phyloP scores from a whole-genome alignment of 2,113 vertebrate genomes.

The Lanius collurio region DNA sequence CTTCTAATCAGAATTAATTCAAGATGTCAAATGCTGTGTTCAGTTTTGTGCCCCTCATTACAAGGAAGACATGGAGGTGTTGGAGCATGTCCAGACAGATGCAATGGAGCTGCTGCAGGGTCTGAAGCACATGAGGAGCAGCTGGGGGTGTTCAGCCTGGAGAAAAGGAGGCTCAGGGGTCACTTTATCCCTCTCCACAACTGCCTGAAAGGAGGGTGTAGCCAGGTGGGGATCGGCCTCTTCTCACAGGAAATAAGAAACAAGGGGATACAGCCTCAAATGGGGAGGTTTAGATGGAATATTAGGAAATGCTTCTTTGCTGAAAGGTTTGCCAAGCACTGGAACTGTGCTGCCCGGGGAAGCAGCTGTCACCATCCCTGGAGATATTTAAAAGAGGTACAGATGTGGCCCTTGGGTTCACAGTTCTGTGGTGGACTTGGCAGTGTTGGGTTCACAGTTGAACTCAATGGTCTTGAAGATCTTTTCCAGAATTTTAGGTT shows the following conservation, averaged over 20 bases:
- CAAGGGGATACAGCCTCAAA: no score
- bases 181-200: neutral
- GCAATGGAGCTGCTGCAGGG: neutral
- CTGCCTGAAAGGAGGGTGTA: neutral
- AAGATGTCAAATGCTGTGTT: neutral
- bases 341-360: neutral
- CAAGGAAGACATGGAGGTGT: neutral
- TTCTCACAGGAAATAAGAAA: neutral
- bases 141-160: neutral
- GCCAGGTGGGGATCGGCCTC: neutral
- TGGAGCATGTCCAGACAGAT: neutral
- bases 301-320: neutral
- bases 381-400: neutral
- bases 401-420: neutral
- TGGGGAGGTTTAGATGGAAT: neutral
- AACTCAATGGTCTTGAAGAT: neutral
- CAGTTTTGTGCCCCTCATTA: neutral
- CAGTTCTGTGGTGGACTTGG: neutral
- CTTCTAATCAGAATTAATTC: neutral
- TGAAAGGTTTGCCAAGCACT: neutral
- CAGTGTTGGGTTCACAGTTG: neutral
- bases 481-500: neutral
- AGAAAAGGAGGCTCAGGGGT: neutral
- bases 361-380: neutral
- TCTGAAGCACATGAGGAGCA: neutral